A percentile compares a stretch with the other conserved stretches of the same genome.
Evolutionary conservation across 2,113 vertebrate genomes (phyloP).

Genomic region (Dipodomys merriami): DNA sequence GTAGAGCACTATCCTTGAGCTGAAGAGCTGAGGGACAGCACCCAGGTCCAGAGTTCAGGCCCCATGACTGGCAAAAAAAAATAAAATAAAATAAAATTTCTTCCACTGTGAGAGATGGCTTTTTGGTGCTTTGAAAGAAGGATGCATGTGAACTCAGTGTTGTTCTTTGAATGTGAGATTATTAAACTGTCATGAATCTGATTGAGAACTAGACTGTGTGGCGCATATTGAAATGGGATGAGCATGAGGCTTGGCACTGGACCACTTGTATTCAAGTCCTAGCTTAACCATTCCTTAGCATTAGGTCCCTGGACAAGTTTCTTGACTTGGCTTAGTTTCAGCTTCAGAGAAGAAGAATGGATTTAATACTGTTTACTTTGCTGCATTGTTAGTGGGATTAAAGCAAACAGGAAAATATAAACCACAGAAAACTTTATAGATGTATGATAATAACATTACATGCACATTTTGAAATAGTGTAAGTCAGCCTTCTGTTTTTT

Average conservation of each 20-base stretch:
- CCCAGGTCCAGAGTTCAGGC: too few relatives aligned
- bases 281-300: slow-evolving; percentile 37
- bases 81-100: too few relatives aligned
- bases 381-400: slow-evolving; percentile 23
- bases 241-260: neutral
- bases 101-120: neutral
- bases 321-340: slow-evolving; percentile 18
- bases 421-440: slow-evolving; percentile 22
- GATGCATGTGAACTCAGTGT: neutral
- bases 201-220: neutral
- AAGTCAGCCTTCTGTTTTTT: slow-evolving; percentile 60
- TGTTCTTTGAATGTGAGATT: neutral
- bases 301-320: slow-evolving; percentile 2
- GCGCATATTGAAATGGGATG: neutral
- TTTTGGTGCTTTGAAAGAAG: neutral
- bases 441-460: slow-evolving; percentile 31
- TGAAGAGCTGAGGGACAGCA: too few relatives aligned
- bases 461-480: slow-evolving; percentile 36
- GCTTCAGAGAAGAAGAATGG: slow-evolving; percentile 50
- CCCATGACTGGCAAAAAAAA: too few relatives aligned
- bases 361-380: slow-evolving; percentile 34
- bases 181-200: slow-evolving; percentile 7
- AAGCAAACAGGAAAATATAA: slow-evolving; percentile 57
- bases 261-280: slow-evolving; percentile 33
- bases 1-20: too few relatives aligned